Conservation (phyloP, 2,113 vertebrate genomes). For the Mugil cephalus region DNA sequence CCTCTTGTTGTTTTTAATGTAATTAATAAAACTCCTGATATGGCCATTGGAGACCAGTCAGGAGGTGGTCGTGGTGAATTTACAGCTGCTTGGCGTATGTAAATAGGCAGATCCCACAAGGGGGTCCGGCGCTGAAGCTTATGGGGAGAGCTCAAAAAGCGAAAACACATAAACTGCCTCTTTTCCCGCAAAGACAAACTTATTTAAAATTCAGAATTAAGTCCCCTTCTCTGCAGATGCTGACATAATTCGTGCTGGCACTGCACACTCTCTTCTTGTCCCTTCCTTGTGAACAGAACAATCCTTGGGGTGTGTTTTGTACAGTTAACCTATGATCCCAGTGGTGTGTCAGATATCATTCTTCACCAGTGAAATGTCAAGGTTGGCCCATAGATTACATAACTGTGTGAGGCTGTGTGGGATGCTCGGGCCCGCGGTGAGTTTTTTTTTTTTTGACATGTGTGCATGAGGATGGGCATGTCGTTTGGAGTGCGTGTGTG, state of each 20-base stretch:
- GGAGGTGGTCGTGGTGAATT: conserved; percentile 24
- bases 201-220: neutral
- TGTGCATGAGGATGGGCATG: conserved; percentile 26
- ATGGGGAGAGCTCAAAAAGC: conserved; percentile 7
- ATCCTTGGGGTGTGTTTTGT: conserved; percentile 17
- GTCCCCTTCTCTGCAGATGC: neutral
- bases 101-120: conserved; percentile 49
- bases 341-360: conserved; percentile 54
- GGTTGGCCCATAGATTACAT: conserved; percentile 69
- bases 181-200: neutral
- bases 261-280: neutral
- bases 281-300: neutral
- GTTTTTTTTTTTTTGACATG: conserved; percentile 45
- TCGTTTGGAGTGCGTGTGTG: conserved; percentile 24
- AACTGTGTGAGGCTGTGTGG: conserved; percentile 55
- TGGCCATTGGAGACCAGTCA: conserved; percentile 26
- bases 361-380: conserved; percentile 68
- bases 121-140: conserved; percentile 12
- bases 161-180: neutral
- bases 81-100: conserved; percentile 46
- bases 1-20: conserved; percentile 81
- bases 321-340: conserved; percentile 59
- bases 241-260: neutral
- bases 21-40: conserved; percentile 76
- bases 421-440: conserved; percentile 62